Conservation (phyloP, 2,888 invertebrate species). For the Pandemis heparana region DNA sequence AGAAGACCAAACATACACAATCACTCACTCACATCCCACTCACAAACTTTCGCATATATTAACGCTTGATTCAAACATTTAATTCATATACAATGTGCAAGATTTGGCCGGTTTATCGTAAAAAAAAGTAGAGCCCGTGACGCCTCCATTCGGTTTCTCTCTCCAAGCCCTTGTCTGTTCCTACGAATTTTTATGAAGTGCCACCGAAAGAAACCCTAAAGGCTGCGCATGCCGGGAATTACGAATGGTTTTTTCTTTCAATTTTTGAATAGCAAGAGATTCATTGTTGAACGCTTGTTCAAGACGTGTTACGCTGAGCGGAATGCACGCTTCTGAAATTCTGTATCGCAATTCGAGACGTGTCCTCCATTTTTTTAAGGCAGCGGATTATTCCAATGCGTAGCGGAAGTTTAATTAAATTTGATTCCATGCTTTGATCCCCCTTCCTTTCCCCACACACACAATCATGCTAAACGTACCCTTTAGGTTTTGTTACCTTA, state of each 20-base stretch:
- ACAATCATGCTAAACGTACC: too few relatives aligned
- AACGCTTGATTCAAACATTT: too few relatives aligned
- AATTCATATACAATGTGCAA: too few relatives aligned
- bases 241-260: conserved; percentile 41
- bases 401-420: too few relatives aligned
- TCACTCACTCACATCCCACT: too few relatives aligned
- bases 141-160: neutral
- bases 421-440: too few relatives aligned
- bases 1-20: too few relatives aligned
- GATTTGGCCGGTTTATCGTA: neutral
- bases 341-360: neutral
- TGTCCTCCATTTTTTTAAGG: neutral
- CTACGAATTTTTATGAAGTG: conserved; percentile 46
- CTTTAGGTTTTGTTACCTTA: too few relatives aligned
- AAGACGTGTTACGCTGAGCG: conserved; percentile 16
- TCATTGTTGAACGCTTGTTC: conserved; percentile 27
- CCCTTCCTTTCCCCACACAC: too few relatives aligned
- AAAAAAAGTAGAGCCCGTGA: neutral
- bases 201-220: conserved; percentile 42
- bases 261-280: conserved; percentile 42
- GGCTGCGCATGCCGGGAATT: conserved; percentile 41
- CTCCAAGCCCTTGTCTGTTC: conserved; percentile 22
- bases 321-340: conserved; percentile 1
- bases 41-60: too few relatives aligned
- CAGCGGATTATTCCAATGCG: neutral